Evolutionary conservation across 2,797 vertebrate genomes (phyloP).

Genomic region (Cheirogaleus major): DNA sequence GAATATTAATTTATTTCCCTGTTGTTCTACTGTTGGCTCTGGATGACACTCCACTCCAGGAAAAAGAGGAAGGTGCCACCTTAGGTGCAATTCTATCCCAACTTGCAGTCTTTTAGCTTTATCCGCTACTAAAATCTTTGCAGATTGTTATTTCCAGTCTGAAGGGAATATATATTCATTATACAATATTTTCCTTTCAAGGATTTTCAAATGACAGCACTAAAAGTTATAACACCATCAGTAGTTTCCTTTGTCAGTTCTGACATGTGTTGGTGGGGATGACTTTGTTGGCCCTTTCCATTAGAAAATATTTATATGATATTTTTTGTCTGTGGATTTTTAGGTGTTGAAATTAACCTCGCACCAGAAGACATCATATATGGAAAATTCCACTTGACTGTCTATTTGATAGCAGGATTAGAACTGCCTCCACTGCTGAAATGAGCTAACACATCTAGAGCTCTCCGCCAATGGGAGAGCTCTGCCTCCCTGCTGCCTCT

Average conservation of each 20-base stretch:
- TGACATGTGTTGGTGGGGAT: constrained; percentile 71
- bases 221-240: constrained; percentile 74
- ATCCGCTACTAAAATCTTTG: constrained; percentile 62
- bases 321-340: constrained; percentile 65
- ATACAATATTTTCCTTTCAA: constrained; percentile 73
- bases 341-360: constrained; percentile 65
- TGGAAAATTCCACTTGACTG: constrained; percentile 56
- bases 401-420: constrained; percentile 44
- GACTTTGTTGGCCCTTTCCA: constrained; percentile 75
- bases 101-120: constrained; percentile 66
- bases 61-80: constrained; percentile 60
- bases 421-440: constrained; percentile 53
- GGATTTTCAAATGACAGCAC: constrained; percentile 72
- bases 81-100: constrained; percentile 42
- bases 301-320: constrained; percentile 79
- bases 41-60: constrained; percentile 48
- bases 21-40: constrained; percentile 32
- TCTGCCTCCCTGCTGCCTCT: background rate
- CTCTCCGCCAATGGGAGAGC: constrained; percentile 24
- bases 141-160: constrained; percentile 54
- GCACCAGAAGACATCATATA: constrained; percentile 32
- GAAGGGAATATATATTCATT: constrained; percentile 58
- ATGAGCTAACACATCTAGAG: constrained; percentile 41
- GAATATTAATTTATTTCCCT: constrained; percentile 56
- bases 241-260: constrained; percentile 72